Conservation (phyloP, 2,888 invertebrate genomes). For the Tortricodes alternella region DNA sequence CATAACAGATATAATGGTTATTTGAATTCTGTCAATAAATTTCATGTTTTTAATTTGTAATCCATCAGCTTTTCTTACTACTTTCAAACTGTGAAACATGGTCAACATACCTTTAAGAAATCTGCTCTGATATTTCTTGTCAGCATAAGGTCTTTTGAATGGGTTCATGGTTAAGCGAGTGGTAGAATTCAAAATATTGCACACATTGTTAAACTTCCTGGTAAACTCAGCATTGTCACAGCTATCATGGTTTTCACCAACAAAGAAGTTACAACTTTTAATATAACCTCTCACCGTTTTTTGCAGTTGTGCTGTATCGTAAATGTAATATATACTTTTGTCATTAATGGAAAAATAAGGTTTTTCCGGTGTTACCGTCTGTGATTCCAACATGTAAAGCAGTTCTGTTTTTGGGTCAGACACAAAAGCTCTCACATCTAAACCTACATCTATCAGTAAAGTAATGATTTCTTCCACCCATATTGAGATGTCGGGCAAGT, state of each 20-base stretch:
- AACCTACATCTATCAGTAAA: conserved; percentile 38
- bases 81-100: conserved; percentile 41
- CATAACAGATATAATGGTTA: conserved; percentile 40
- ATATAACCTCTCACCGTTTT: conserved; percentile 35
- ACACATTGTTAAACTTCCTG: conserved; percentile 37
- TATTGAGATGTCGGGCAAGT: conserved; percentile 35
- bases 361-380: conserved; percentile 36
- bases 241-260: conserved; percentile 12
- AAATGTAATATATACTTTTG: conserved; percentile 40
- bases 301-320: conserved; percentile 36
- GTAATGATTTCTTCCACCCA: conserved; percentile 41
- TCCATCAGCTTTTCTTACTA: conserved; percentile 37
- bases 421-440: conserved; percentile 39
- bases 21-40: conserved; percentile 41
- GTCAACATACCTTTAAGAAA: conserved; percentile 37
- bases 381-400: conserved; percentile 36
- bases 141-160: conserved; percentile 37
- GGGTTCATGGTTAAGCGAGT: conserved; percentile 23
- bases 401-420: conserved; percentile 40
- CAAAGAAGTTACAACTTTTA: conserved; percentile 38
- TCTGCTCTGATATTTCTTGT: conserved; percentile 36
- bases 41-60: conserved; percentile 37
- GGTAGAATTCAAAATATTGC: conserved; percentile 38
- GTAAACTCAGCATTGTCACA: conserved; percentile 37
- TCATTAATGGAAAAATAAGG: conserved; percentile 38